Percentiles rank a stretch among this genome's conserved stretches.
Conservation (phyloP, 2,797 vertebrate genomes). For the Hipposideros larvatus region DNA sequence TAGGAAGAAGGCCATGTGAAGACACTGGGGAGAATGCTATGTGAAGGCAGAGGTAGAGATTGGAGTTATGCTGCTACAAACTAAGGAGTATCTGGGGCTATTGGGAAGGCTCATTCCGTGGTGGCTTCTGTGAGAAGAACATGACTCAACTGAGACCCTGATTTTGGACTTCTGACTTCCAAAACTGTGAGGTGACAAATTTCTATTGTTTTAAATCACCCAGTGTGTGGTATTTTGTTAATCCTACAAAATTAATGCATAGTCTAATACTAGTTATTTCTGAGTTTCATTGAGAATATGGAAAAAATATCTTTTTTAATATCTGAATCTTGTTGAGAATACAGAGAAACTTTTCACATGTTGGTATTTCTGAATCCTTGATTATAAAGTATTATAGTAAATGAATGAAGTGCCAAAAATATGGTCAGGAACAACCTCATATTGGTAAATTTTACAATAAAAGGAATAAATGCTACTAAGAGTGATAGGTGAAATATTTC, state of each 20-base stretch:
- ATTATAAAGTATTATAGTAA: background rate
- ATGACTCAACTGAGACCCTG: background rate
- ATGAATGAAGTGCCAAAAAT: background rate
- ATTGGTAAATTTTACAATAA: background rate
- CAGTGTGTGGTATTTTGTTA: background rate
- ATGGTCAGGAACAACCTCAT: background rate
- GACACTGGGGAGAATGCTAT: background rate
- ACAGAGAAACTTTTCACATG: background rate
- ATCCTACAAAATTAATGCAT: background rate
- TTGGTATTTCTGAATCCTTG: background rate
- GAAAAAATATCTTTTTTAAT: background rate
- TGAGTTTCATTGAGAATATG: constrained; percentile 8
- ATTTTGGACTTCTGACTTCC: background rate
- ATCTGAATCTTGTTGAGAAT: background rate
- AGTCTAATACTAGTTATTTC: background rate
- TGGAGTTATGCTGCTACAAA: background rate
- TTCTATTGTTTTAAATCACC: constrained; percentile 8
- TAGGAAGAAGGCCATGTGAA: background rate
- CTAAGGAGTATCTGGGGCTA: background rate
- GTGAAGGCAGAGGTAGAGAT: background rate
- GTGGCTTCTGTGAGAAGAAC: background rate
- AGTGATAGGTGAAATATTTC: background rate
- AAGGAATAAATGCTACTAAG: background rate
- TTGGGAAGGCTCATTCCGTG: background rate
- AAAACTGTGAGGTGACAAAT: background rate